Evolutionary conservation across 1,140 invertebrate genomes (phyloP).

Genomic region (Drosophila melanica): DNA sequence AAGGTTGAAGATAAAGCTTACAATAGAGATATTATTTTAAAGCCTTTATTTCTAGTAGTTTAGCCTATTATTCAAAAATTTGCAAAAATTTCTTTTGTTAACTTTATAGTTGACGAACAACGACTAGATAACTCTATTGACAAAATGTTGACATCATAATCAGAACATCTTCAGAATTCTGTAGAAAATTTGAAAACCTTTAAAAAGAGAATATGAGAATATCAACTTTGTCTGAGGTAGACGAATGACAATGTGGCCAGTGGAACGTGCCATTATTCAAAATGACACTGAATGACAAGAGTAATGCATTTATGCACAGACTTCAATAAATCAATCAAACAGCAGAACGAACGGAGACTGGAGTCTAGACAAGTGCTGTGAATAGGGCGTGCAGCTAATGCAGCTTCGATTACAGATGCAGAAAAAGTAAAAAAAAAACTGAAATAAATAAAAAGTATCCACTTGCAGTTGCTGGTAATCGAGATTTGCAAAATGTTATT

Average conservation of each 20-base stretch:
- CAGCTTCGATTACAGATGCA: constrained; percentile 18
- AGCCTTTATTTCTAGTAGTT: too few species aligned
- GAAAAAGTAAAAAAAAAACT: background rate
- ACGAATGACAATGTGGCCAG: background rate
- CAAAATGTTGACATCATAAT: too few species aligned
- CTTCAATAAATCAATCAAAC: constrained; percentile 15
- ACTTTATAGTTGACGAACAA: too few species aligned
- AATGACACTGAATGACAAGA: constrained; percentile 3
- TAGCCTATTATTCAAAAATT: too few species aligned
- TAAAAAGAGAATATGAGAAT: too few species aligned
- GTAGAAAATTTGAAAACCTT: too few species aligned
- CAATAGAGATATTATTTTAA: too few species aligned
- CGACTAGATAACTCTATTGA: too few species aligned
- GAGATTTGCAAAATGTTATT: constrained; percentile 17
- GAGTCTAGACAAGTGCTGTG: constrained; percentile 13
- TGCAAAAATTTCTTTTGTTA: too few species aligned
- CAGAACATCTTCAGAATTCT: too few species aligned
- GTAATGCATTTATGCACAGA: background rate
- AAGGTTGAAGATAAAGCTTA: too few species aligned
- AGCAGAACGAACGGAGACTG: background rate
- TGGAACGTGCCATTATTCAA: constrained; percentile 14
- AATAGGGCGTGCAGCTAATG: constrained; percentile 10
- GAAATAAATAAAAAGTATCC: background rate
- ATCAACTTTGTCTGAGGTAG: background rate
- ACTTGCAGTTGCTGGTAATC: constrained; percentile 14